phyloP scores from a whole-genome alignment of 2,797 vertebrate genomes.

The Gambusia yucatana region DNA sequence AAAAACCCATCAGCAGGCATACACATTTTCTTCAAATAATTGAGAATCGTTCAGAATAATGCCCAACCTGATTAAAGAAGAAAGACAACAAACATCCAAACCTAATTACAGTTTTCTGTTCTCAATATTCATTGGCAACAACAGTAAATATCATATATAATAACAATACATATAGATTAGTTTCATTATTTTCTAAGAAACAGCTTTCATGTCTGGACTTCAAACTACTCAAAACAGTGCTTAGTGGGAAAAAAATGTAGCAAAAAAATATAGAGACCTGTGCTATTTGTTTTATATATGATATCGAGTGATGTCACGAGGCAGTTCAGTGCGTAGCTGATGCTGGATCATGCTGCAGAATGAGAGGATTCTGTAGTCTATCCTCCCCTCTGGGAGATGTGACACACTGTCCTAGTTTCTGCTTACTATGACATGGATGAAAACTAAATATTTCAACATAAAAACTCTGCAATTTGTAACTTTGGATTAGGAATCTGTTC shows the following conservation, averaged over 20 bases:
- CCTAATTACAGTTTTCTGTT: slow-evolving; percentile 49
- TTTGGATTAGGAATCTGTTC: slow-evolving; percentile 57
- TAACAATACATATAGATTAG: slow-evolving; percentile 38
- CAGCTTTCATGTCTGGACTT: slow-evolving; percentile 19
- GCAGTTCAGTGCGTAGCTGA: slow-evolving; percentile 25
- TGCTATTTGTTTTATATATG: not conserved
- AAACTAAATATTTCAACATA: slow-evolving; percentile 49
- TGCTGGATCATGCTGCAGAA: slow-evolving; percentile 43
- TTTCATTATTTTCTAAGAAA: not conserved
- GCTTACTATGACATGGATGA: slow-evolving; percentile 51
- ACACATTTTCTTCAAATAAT: slow-evolving; percentile 19
- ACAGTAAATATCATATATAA: slow-evolving; percentile 30
- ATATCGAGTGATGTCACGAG: slow-evolving; percentile 26
- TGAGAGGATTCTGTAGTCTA: slow-evolving; percentile 49
- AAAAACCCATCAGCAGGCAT: not conserved
- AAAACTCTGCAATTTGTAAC: slow-evolving; percentile 54
- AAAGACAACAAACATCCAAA: slow-evolving; percentile 29
- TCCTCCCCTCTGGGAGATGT: slow-evolving; percentile 40
- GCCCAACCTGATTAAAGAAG: not conserved
- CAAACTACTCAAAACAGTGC: not conserved
- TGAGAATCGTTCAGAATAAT: slow-evolving; percentile 24
- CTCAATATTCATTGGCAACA: slow-evolving; percentile 40
- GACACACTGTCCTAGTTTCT: slow-evolving; percentile 72
- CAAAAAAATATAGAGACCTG: no score
- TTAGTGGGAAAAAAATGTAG: not conserved